Evolutionary conservation across 2,888 invertebrate genomes (phyloP).

Genomic region (Eledone cirrhosa): DNA sequence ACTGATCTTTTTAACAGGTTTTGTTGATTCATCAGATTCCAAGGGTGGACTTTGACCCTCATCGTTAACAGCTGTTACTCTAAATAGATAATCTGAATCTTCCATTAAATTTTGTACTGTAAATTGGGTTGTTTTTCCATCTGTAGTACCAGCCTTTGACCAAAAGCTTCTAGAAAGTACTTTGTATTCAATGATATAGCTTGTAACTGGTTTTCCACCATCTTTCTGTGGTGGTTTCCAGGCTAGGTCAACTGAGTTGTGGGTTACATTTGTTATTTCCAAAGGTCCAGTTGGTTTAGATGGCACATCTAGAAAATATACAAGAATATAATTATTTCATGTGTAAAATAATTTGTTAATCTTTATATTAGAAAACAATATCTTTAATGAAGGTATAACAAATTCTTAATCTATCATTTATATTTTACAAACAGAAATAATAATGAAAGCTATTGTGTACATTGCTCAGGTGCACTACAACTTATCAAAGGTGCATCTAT

Average conservation of each 20-base stretch:
- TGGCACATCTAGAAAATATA: slow-evolving; percentile 38
- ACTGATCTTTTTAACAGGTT: slow-evolving; percentile 11
- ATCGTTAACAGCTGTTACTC: slow-evolving; percentile 63
- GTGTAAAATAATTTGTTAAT: too few relatives aligned
- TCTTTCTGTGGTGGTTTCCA: slow-evolving; percentile 63
- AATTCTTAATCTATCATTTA: too few relatives aligned
- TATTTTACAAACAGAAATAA: too few relatives aligned
- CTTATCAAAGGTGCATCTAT: too few relatives aligned
- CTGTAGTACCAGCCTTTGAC: slow-evolving; percentile 75
- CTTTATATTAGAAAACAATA: too few relatives aligned
- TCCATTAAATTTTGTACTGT: slow-evolving; percentile 57
- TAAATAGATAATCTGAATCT: slow-evolving; percentile 59
- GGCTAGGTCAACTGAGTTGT: slow-evolving; percentile 54
- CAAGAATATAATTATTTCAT: too few relatives aligned
- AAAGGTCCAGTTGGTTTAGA: slow-evolving; percentile 56
- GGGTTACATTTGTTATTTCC: slow-evolving; percentile 48
- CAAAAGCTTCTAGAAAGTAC: slow-evolving; percentile 69
- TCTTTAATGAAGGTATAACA: too few relatives aligned
- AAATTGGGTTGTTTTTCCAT: slow-evolving; percentile 46
- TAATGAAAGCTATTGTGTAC: too few relatives aligned
- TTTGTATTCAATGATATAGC: slow-evolving; percentile 49
- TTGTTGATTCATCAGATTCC: slow-evolving; percentile 73
- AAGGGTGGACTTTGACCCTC: slow-evolving; percentile 68
- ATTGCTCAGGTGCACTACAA: too few relatives aligned
- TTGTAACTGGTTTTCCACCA: slow-evolving; percentile 54